Evolutionary conservation across 2,797 vertebrate species (phyloP).

Genomic region (Urocyon cinereoargenteus): DNA sequence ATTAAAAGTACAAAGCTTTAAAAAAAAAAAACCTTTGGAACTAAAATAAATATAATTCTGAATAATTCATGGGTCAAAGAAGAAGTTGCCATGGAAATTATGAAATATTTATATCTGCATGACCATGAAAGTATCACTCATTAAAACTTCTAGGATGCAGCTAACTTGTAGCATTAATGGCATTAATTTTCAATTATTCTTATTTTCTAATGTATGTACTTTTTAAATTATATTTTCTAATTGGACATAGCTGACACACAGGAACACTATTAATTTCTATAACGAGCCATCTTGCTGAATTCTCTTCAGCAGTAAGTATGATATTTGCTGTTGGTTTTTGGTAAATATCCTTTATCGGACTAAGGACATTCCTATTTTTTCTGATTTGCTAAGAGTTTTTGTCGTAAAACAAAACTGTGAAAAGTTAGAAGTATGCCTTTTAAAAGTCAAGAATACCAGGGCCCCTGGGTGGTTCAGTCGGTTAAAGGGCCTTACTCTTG

Average conservation of each 20-base stretch:
- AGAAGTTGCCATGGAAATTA: conserved; percentile 65
- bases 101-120: conserved; percentile 60
- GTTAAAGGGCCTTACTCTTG: neutral
- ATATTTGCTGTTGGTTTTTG: neutral
- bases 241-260: neutral
- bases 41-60: conserved; percentile 38
- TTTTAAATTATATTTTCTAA: conserved; percentile 57
- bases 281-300: neutral
- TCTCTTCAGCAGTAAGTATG: neutral
- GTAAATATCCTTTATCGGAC: neutral
- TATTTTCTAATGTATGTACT: neutral
- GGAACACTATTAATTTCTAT: neutral
- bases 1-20: conserved; percentile 25
- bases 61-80: conserved; percentile 63
- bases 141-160: neutral
- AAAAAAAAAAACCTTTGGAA: conserved; percentile 16
- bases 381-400: neutral
- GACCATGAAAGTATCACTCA: conserved; percentile 50
- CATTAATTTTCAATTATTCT: conserved; percentile 55
- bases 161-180: conserved; percentile 33
- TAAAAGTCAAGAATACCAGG: conserved; percentile 5
- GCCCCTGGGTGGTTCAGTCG: neutral
- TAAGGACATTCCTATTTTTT: neutral
- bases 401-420: neutral
- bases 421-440: neutral